Percentiles rank a stretch among this genome's conserved stretches.
Evolutionary conservation across 2,888 invertebrate species (phyloP).

Genomic region (Synergus gifuensis): DNA sequence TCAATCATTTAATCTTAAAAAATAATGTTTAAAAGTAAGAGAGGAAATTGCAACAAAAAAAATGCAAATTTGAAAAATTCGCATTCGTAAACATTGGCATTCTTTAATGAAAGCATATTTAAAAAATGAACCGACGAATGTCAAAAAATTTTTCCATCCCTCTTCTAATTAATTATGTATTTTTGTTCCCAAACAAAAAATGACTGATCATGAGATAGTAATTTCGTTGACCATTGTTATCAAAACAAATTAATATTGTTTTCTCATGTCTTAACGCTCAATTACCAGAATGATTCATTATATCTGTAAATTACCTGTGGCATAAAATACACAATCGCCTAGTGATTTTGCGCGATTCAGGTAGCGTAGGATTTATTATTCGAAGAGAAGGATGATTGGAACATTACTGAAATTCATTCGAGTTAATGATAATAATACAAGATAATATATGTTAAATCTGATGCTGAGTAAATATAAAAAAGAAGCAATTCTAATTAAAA

Average conservation of each 20-base stretch:
- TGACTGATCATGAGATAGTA: no score
- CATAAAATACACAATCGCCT: not conserved
- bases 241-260: no score
- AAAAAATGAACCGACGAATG: not conserved
- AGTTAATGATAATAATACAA: not conserved
- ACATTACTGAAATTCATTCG: not conserved
- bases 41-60: no score
- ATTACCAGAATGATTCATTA: not conserved
- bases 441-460: no score
- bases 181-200: not conserved
- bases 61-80: no score
- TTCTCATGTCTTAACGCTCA: no score
- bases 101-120: not conserved
- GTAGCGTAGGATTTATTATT: not conserved
- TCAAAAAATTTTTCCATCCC: not conserved
- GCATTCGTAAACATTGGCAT: not conserved
- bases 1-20: no score
- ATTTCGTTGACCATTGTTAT: no score
- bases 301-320: not conserved
- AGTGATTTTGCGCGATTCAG: not conserved
- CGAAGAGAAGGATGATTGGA: not conserved
- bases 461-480: no score
- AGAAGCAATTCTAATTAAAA: no score
- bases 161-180: not conserved
- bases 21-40: no score